Evolutionary conservation across 2,888 invertebrate genomes (phyloP), one percentile per base, ranked within the genome.

Genomic region (Epinotia brunnichana): DNA sequence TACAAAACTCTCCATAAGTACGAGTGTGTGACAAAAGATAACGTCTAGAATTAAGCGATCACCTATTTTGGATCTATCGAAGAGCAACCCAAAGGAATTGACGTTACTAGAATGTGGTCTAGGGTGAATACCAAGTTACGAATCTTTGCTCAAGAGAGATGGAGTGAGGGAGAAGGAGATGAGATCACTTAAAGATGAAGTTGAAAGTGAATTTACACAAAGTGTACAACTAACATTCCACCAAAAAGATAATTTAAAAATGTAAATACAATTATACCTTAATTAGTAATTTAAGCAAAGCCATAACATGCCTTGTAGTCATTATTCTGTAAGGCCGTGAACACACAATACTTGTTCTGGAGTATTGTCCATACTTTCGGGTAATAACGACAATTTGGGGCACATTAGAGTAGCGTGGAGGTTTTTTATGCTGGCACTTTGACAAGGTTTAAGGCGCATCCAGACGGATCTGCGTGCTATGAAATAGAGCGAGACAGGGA

Each of bases 231-330:
- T 61, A 74, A 75, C 80, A 86, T 85, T 85, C 85, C 87, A 87
- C 85, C 86, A 87, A 87, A 87, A 84, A 72, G 54, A 68, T 68
- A 83, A 78, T 77, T 76, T 77, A 81, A 75, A 76, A 80, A 21
- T 82, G 81, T 81, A 80, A 80, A 80, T 81, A 80, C 80, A 81
- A 77, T 80, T 73, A 79, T 75, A 76, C 56, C 76, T 75, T 77
- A 80, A 39, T 19, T 74, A 78, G 80, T 76, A 57, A 63, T 57
- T 0, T 66, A 48, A 68, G 62, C n/a, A 69, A 80, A 78, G 69
- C 53, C 75, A 35, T 82, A 82, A 82, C 76, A 83, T 88, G 89
- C 90, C 90, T 88, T 89, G 78, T 88, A 89, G 87, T 87, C 84
- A 83, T 82, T 83, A 83, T 74, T 64, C 0, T 56, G 24, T 56